A percentile compares a stretch with the other conserved stretches of the same genome.
phyloP scores from a whole-genome alignment of 1,140 invertebrate species.

The Bombus superbus region DNA sequence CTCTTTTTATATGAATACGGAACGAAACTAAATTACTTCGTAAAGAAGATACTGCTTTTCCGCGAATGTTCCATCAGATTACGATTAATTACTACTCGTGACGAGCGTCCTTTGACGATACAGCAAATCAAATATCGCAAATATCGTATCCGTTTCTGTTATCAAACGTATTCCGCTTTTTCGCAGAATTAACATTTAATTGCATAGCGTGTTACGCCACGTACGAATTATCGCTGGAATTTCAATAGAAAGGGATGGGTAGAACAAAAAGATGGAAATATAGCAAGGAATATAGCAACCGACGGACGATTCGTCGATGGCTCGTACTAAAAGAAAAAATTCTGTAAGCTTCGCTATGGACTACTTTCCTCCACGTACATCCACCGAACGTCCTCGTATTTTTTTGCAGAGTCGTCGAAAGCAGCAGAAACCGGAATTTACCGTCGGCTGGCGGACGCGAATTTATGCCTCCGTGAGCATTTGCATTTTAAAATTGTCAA shows the following conservation, averaged over 20 bases:
- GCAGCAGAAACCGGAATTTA: background rate
- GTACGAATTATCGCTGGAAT: background rate
- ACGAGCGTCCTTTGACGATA: background rate
- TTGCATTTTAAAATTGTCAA: constrained; percentile 38
- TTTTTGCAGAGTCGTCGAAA: background rate
- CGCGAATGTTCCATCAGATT: background rate
- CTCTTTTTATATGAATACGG: background rate
- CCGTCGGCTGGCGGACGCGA: constrained; percentile 17
- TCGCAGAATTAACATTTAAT: background rate
- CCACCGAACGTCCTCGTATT: background rate
- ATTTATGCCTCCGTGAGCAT: constrained; percentile 13
- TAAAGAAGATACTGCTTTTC: background rate
- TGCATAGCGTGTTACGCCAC: background rate
- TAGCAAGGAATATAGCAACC: no score
- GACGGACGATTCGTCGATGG: no score
- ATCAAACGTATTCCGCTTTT: background rate
- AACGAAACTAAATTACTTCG: background rate
- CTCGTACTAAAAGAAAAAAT: background rate
- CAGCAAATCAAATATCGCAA: background rate
- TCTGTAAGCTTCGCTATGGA: background rate
- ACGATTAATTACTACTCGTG: background rate
- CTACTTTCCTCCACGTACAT: background rate
- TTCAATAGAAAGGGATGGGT: no score
- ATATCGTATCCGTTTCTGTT: background rate
- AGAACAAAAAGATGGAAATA: no score